A percentile compares a stretch with the other conserved stretches of the same genome.
These are phyloP conservation scores for Neoniphon sammara DNA, from an alignment of 2,797 vertebrate species.

Conservation along the genomic window DNA sequence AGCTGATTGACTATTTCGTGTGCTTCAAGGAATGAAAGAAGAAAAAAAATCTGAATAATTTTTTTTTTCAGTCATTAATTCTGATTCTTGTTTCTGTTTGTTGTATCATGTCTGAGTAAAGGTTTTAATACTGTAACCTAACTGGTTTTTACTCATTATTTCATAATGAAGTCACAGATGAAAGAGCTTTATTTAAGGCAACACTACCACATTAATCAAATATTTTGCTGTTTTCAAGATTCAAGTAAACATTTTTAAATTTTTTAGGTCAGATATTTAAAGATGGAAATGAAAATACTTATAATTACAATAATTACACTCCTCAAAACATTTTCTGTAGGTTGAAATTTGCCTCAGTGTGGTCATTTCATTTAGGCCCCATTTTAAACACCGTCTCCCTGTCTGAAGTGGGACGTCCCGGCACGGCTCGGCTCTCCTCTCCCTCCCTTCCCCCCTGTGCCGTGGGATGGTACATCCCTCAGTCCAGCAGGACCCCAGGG, in stretches of 20 bases:
- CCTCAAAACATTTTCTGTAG: neutral
- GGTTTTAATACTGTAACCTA: constrained; percentile 81
- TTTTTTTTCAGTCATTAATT: constrained; percentile 79
- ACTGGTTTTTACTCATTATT: constrained; percentile 51
- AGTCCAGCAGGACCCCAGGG: constrained; percentile 87
- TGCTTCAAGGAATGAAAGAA: constrained; percentile 76
- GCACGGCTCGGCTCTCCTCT: neutral
- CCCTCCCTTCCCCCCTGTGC: neutral
- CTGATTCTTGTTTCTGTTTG: constrained; percentile 84
- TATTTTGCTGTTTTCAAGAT: neutral
- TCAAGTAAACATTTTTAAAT: neutral
- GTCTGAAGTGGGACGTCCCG: neutral
- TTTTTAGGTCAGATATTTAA: neutral
- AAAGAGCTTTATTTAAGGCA: neutral
- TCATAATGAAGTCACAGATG: neutral
- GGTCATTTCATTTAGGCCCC: constrained; percentile 11
- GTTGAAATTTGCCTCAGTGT: neutral
- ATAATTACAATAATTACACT: neutral
- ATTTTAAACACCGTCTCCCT: constrained; percentile 2
- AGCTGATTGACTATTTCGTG: constrained; percentile 75
- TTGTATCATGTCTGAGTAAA: constrained; percentile 85
- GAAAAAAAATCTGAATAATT: constrained; percentile 66
- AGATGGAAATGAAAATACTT: neutral
- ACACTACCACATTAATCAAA: neutral
- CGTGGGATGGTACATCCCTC: constrained; percentile 46